Conservation (phyloP, 2,888 invertebrate species). For the Ectemnius continuus region DNA sequence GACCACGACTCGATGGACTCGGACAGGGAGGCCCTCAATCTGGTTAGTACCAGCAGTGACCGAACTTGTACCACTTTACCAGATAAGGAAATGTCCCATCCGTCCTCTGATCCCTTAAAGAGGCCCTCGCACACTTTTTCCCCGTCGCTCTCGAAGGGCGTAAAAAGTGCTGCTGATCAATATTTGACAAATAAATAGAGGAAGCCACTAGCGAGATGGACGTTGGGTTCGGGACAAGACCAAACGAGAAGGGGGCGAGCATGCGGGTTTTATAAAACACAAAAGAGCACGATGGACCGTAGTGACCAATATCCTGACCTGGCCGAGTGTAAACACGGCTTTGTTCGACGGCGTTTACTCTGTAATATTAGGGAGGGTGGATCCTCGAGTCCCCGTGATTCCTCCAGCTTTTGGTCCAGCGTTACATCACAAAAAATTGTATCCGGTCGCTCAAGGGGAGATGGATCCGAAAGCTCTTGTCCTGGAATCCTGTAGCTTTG, state of each 20-base stretch:
- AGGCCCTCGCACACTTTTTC: constrained; percentile 23
- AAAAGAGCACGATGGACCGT: constrained; percentile 66
- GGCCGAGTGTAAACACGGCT: constrained; percentile 70
- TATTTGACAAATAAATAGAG: constrained; percentile 72
- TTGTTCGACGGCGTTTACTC: constrained; percentile 66
- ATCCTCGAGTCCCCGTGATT: constrained; percentile 44
- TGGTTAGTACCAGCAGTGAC: constrained; percentile 78
- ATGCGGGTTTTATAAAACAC: constrained; percentile 66
- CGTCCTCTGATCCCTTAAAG: constrained; percentile 13
- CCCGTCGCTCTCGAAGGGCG: constrained; percentile 23
- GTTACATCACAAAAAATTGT: constrained; percentile 36
- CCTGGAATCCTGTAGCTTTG: too few species aligned
- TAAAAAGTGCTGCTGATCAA: constrained; percentile 57
- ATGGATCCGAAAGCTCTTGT: too few species aligned
- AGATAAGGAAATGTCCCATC: constrained; percentile 8
- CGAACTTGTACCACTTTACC: not conserved
- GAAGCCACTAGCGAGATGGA: constrained; percentile 48
- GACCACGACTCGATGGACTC: constrained; percentile 84
- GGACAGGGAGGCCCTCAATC: constrained; percentile 82
- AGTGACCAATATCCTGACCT: constrained; percentile 73
- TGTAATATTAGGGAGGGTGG: constrained; percentile 65
- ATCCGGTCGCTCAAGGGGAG: constrained; percentile 14
- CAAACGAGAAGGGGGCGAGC: constrained; percentile 22
- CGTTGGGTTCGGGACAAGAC: constrained; percentile 27
- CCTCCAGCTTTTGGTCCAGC: constrained; percentile 47